Base-by-base conservation (phyloP, 1,140 invertebrate genomes). In the Aphis gossypii region DNA sequence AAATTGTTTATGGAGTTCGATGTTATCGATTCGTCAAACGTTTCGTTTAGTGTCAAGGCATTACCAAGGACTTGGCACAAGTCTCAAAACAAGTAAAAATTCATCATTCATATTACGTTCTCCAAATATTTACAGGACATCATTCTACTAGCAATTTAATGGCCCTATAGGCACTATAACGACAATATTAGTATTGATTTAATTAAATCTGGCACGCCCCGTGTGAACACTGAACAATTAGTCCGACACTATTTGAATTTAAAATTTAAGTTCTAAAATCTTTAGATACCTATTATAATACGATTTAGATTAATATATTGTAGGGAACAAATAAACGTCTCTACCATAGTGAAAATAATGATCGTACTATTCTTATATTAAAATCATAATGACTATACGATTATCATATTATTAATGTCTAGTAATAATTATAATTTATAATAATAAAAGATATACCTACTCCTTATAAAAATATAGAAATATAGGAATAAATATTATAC, bases 101-200 rank as follows among this genome's bases (percentile, higher is more conserved):
- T 90, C 38, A 44, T 44, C 38, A 68, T 25, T 68, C 54, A 41
- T 90, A 60, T 30, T 56, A 68, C 54, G 38, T 38, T 60, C 54
- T 90, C 14, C 2, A 90, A 68, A 90, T 68, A 68, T 46, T 90
- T 25, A 8, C 21, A 90, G 56, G 44, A 41, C 54, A 68, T 90
- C 89, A 20, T 90, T 90, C 54, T n/a, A 41, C 54, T 44, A 90
- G n/a, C 54, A 90, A 90, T 68, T 90, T 23, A 90, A 90, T 68
- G 54, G 54, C 56, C 9, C 88, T 68, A 46, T 87, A 90, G 54
- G 56, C 56, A 90, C 89, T 30, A 68, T 6, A 41, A 68, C 38
- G 25, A 68, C 89, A 38, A 21, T 44, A 90, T 90, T 44, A 90
- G 41, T 90, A 90, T 90, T 90, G 89, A 90, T 90, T 90, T 90